phyloP scores from a whole-genome alignment of 2,113 vertebrate genomes.

The Microcebus ravelobensis region DNA sequence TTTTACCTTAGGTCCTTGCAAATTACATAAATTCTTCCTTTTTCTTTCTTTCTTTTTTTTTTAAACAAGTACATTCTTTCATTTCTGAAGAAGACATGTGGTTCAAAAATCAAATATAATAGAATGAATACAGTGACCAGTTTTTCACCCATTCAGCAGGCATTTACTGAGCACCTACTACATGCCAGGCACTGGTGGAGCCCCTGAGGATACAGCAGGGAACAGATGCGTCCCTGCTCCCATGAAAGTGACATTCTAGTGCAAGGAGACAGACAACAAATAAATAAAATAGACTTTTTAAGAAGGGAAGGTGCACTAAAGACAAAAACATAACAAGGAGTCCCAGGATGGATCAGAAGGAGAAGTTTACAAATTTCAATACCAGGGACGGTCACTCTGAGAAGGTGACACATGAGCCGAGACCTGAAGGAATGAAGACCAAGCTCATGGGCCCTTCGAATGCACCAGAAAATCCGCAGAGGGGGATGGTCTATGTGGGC shows the following conservation, averaged over 20 bases:
- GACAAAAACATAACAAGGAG: not conserved
- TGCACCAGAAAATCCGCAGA: not conserved
- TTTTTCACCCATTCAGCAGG: not conserved
- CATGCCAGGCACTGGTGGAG: not conserved
- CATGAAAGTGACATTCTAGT: not conserved
- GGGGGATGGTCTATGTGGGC: not conserved
- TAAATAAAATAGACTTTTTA: not conserved
- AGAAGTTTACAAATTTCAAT: not conserved
- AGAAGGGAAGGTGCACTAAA: not conserved
- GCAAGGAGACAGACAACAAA: not conserved
- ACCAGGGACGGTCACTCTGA: not conserved
- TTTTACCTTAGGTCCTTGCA: not conserved
- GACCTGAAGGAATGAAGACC: not conserved
- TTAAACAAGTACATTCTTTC: not conserved
- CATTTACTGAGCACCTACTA: not conserved
- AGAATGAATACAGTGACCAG: not conserved
- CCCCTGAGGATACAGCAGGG: not conserved
- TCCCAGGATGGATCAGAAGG: not conserved
- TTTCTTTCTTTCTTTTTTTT: not conserved
- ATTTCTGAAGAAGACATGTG: not conserved
- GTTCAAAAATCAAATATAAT: not conserved
- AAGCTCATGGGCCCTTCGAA: rapidly evolving
- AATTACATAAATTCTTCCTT: not conserved
- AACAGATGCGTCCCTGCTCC: not conserved
- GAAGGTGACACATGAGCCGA: not conserved